These are phyloP conservation scores for Gordius sp. DNA, from an alignment of 2,888 invertebrate genomes.

Conservation along the genomic window DNA sequence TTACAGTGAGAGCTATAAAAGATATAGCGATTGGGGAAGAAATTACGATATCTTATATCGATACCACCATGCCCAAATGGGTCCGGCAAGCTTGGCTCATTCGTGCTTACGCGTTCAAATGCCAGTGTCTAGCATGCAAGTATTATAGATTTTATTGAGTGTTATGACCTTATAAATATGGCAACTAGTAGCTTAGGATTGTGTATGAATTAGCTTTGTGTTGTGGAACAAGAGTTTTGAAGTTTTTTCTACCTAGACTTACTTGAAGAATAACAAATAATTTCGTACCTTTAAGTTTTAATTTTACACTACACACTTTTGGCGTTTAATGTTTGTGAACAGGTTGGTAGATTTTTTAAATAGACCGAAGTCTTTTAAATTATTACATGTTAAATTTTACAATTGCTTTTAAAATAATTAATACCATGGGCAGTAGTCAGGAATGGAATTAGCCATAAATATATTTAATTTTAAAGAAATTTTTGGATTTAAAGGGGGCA, in stretches of 20 bases:
- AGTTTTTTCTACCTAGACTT: not conserved
- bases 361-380: no score
- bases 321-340: no score
- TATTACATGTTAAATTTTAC: no score
- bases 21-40: slow-evolving; percentile 17
- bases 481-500: no score
- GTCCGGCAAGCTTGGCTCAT: slow-evolving; percentile 18
- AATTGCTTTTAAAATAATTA: no score
- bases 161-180: not conserved
- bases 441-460: no score
- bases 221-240: not conserved
- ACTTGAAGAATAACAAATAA: no score
- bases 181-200: not conserved
- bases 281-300: no score
- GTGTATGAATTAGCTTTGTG: not conserved
- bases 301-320: no score
- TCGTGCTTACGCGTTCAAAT: slow-evolving; percentile 24
- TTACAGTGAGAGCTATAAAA: not conserved
- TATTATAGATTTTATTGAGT: slow-evolving; percentile 17
- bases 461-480: no score
- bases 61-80: slow-evolving; percentile 5
- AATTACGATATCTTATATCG: slow-evolving; percentile 16
- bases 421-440: no score
- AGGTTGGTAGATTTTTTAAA: no score
- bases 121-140: slow-evolving; percentile 23